phyloP scores from a whole-genome alignment of 1,140 invertebrate species.

The Dreissena rostriformis region DNA sequence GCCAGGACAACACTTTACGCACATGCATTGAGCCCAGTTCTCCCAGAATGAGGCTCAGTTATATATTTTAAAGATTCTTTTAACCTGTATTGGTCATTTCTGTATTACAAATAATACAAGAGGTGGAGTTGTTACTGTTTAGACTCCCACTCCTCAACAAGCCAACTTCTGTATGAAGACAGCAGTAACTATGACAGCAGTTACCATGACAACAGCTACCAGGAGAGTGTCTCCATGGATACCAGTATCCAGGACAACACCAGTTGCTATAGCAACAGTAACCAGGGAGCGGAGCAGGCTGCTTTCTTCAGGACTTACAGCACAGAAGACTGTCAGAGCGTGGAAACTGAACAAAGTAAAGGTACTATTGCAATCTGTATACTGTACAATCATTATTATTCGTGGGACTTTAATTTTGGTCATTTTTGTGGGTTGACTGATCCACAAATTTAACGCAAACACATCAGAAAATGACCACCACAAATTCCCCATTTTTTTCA shows the following conservation, averaged over 20 bases:
- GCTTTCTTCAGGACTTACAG: slow-evolving; percentile 18
- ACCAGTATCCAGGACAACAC: slow-evolving; percentile 40
- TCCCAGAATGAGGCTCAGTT: no score
- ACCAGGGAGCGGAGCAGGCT: slow-evolving; percentile 16
- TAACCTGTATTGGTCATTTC: no score
- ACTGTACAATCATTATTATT: no score
- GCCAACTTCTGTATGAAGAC: slow-evolving; percentile 21
- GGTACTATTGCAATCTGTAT: background rate
- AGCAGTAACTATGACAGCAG: slow-evolving; percentile 39
- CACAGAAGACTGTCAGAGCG: slow-evolving; percentile 12
- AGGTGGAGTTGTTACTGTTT: background rate
- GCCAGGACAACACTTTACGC: no score
- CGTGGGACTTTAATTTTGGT: background rate
- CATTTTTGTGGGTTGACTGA: no score
- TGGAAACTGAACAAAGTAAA: slow-evolving; percentile 11
- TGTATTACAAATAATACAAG: no score
- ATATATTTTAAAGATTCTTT: no score
- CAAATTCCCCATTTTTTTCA: no score
- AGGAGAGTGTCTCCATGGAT: slow-evolving; percentile 50
- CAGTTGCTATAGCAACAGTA: slow-evolving; percentile 37
- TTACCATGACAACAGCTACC: slow-evolving; percentile 46
- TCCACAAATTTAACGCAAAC: no score
- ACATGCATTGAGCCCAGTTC: no score
- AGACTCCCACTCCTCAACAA: slow-evolving; percentile 5
- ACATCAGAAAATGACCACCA: background rate